Conservation (phyloP, 2,888 invertebrate species). For the Cacoxenus indagator region DNA sequence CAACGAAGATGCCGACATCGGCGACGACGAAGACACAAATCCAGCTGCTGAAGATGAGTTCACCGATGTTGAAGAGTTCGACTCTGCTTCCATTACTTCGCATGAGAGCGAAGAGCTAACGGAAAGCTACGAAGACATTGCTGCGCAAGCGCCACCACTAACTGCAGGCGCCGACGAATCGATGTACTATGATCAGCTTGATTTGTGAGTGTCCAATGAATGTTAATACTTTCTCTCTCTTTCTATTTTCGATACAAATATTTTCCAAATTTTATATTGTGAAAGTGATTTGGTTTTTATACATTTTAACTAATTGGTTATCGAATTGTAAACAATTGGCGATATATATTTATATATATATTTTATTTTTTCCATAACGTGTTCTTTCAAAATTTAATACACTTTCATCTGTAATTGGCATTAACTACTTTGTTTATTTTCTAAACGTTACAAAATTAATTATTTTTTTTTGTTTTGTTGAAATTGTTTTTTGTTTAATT, state of each 20-base stretch:
- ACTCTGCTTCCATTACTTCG: not conserved
- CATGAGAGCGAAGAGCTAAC: constrained; percentile 37
- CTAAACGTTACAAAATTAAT: constrained; percentile 45
- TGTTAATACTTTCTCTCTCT: constrained; percentile 22
- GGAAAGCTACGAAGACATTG: constrained; percentile 59
- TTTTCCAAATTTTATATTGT: constrained; percentile 25
- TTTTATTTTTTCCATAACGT: constrained; percentile 22
- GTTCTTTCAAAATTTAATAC: constrained; percentile 10
- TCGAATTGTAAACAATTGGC: constrained; percentile 21
- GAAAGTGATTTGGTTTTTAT: constrained; percentile 26
- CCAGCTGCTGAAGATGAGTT: constrained; percentile 42
- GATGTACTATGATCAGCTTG: constrained; percentile 65
- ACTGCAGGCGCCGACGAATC: constrained; percentile 62
- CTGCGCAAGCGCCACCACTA: constrained; percentile 45
- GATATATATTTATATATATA: not conserved
- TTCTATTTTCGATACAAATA: constrained; percentile 32
- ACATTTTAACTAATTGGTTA: constrained; percentile 47
- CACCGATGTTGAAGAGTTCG: constrained; percentile 33
- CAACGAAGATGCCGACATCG: constrained; percentile 32
- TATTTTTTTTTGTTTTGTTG: constrained; percentile 32
- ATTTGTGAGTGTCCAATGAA: constrained; percentile 66
- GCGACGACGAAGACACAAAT: constrained; percentile 38
- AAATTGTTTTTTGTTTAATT: constrained; percentile 2
- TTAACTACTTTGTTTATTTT: too few relatives aligned
- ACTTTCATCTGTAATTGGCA: constrained; percentile 1